Conservation (phyloP, 2,797 vertebrate genomes). For the Loris lydekkerianus region DNA sequence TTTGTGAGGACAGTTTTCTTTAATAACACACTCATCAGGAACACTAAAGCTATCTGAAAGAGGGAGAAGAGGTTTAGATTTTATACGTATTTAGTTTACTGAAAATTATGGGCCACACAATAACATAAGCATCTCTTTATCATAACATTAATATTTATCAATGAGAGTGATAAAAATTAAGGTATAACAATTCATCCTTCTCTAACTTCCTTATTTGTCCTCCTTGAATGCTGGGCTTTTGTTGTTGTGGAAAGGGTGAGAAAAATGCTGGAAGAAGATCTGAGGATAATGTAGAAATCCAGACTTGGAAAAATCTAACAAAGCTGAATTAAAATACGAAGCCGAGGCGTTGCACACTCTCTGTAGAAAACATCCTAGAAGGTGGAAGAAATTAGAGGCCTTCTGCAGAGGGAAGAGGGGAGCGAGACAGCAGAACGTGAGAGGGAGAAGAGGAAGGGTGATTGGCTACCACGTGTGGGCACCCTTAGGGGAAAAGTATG, state of each 20-base stretch:
- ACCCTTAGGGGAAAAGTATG: not conserved
- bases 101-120: not conserved
- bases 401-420: not conserved
- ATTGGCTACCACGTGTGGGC: not conserved
- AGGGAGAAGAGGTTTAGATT: not conserved
- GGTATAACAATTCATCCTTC: not conserved
- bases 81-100: not conserved
- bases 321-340: not conserved
- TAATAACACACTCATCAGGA: constrained; percentile 73
- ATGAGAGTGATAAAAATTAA: not conserved
- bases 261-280: not conserved
- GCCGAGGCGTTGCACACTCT: not conserved
- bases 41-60: constrained; percentile 76
- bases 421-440: rapidly evolving
- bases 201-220: not conserved
- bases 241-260: not conserved
- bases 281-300: not conserved
- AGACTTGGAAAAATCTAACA: not conserved
- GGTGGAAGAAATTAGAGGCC: not conserved
- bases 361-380: not conserved
- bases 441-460: not conserved
- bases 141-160: not conserved
- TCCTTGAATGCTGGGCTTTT: not conserved
- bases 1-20: constrained; percentile 68
- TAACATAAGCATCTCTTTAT: not conserved